Evolutionary conservation across 37 sponge, comb jelly and placozoan species (phyloP).

Genomic region (Trichoplax adhaerens): DNA sequence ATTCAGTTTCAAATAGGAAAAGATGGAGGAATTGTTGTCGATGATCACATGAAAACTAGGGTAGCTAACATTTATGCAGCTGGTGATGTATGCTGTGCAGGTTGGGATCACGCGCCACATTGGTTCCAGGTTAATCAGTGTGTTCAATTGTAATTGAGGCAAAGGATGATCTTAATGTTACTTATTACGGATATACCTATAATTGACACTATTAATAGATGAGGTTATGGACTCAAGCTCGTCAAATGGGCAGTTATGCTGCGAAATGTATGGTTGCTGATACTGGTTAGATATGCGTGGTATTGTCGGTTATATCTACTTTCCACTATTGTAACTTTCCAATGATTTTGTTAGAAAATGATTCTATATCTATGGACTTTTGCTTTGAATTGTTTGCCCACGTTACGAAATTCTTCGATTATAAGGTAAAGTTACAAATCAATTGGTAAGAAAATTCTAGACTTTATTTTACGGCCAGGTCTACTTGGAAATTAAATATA

Average conservation of each 20-base stretch:
- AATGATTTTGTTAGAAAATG: slow-evolving; percentile 33
- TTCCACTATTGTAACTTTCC: slow-evolving; percentile 20
- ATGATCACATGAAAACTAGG: slow-evolving; percentile 66
- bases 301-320: neutral
- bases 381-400: slow-evolving; percentile 97
- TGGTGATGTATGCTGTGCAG: slow-evolving; percentile 75
- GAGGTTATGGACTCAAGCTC: slow-evolving; percentile 93
- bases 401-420: slow-evolving; percentile 93
- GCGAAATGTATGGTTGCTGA: slow-evolving; percentile 49
- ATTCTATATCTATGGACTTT: slow-evolving; percentile 55
- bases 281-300: neutral
- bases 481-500: too few relatives aligned
- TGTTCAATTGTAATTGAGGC: neutral
- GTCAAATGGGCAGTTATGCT: slow-evolving; percentile 93
- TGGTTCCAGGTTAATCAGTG: slow-evolving; percentile 65
- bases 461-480: too few relatives aligned
- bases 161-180: neutral
- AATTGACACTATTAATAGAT: slow-evolving; percentile 32
- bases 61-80: slow-evolving; percentile 77
- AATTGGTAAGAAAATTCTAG: too few relatives aligned
- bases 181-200: slow-evolving; percentile 2
- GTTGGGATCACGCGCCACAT: slow-evolving; percentile 33
- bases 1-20: slow-evolving; percentile 14
- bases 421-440: slow-evolving; percentile 26
- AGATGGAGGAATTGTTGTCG: slow-evolving; percentile 74